These are phyloP conservation scores for Zoanthus sociatus DNA, from an alignment of 92 coral and sea anemone genomes.

Conservation along the genomic window DNA sequence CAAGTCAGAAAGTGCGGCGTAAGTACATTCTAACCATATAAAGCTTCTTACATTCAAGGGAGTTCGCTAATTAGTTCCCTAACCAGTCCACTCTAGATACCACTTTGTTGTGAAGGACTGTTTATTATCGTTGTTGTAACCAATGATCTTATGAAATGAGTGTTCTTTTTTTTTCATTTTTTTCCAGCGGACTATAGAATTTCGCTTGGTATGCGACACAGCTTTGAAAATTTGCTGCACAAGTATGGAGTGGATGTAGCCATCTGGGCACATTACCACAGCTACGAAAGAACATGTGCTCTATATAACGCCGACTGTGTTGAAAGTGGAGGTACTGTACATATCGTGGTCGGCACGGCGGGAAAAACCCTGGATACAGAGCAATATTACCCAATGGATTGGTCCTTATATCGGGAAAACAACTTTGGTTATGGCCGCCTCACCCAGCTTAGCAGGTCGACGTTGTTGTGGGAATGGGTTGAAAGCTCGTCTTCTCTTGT, in stretches of 20 bases:
- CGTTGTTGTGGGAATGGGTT: conserved; percentile 90
- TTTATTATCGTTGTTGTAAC: no score
- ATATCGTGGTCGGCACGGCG: conserved; percentile 93
- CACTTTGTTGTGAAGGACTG: no score
- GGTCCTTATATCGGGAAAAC: conserved; percentile 87
- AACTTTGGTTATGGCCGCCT: conserved; percentile 91
- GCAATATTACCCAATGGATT: conserved; percentile 76
- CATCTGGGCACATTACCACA: conserved; percentile 98
- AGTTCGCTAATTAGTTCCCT: no score
- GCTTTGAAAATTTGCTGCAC: conserved; percentile 79
- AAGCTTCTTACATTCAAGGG: no score
- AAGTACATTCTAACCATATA: neutral
- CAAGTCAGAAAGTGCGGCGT: conserved; percentile 79
- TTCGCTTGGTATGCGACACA: conserved; percentile 79
- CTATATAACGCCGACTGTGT: conserved; percentile 71
- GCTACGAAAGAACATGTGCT: conserved; percentile 96
- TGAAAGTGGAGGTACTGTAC: conserved; percentile 75
- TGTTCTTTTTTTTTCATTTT: neutral
- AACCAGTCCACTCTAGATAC: no score
- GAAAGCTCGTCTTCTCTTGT: conserved; percentile 75
- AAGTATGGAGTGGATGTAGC: conserved; percentile 90
- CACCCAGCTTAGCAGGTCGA: conserved; percentile 76
- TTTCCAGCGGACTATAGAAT: conserved; percentile 82
- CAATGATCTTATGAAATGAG: no score
- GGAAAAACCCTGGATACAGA: conserved; percentile 75